Base-by-base conservation (phyloP, 2,113 vertebrate species). In the Eudyptes chrysolophus region DNA sequence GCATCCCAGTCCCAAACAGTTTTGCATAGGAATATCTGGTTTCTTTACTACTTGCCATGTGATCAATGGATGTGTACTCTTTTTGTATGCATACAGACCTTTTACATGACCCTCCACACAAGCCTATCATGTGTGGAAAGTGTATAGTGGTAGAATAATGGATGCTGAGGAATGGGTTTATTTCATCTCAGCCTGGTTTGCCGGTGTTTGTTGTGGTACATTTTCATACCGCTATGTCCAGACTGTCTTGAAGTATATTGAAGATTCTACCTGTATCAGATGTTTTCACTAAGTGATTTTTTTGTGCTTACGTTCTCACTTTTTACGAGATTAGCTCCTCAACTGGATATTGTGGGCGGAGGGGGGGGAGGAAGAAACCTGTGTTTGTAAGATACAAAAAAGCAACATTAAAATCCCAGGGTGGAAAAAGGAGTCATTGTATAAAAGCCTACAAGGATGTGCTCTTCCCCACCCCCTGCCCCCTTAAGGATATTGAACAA, bases 111-210 rank as follows among this genome's bases (percentile, higher is more conserved):
- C 3, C 42, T 87, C 51, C 36, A 9, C 40, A 57, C 13, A 5
- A 51, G 61, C 29, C 78, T 4, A 0, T 70, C 2, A 0, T 32
- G 32, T 1, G 2, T 7, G 4, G 55, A n/a, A 58, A 20, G 40
- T 26, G 21, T 19, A 10, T 19, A 62, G 57, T 46, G 32, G 9
- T 30, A 81, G 52, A 32, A 7, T 16, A n/a, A 51, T 0, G 0
- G 69, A 55, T 34, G 11, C 44, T 38, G 29, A 74, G 62, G 40
- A 58, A 15, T 13, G 49, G 18, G 14, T 61, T 81, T 48, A 5
- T 64, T 82, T 58, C 16, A 44, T 16, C 51, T 62, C 55, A 57
- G 51, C 48, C n/a, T 82, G 24, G 30, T 40, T 66, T 64, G 44
- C 16, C 22, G 15, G 24, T 29, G 38, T 66, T 65, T n/a, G 7